Conservation (phyloP, 2,888 invertebrate species). For the Rhagophthalmus giganteus region DNA sequence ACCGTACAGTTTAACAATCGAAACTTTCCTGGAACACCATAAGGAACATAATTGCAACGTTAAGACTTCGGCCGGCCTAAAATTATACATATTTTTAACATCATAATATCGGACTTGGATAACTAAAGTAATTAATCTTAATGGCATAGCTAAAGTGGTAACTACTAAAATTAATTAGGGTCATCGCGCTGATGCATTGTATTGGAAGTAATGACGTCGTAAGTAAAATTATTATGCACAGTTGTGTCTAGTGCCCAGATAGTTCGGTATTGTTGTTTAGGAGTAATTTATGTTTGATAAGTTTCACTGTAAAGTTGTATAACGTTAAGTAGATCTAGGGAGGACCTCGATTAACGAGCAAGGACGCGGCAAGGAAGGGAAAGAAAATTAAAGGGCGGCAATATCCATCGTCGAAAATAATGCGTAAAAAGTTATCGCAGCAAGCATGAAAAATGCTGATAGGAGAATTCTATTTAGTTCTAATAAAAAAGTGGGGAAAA, state of each 20-base stretch:
- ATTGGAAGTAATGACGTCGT: constrained; percentile 25
- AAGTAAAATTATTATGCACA: constrained; percentile 26
- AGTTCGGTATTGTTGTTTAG: constrained; percentile 11
- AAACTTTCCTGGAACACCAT: too few species aligned
- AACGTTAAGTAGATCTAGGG: constrained; percentile 7
- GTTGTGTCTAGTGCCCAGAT: constrained; percentile 17
- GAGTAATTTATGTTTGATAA: constrained; percentile 26
- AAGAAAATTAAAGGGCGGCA: constrained; percentile 9
- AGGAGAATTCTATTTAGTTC: not conserved
- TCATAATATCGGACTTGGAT: not conserved
- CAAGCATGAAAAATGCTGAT: not conserved
- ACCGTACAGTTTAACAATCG: too few species aligned
- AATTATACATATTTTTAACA: not conserved
- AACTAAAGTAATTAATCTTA: constrained; percentile 9
- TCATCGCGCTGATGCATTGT: constrained; percentile 18
- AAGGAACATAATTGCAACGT: too few species aligned
- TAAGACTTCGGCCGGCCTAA: not conserved
- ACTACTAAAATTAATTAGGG: constrained; percentile 13
- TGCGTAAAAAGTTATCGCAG: constrained; percentile 3
- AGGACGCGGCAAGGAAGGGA: constrained; percentile 4
- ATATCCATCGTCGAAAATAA: constrained; percentile 5
- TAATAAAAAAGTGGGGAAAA: not conserved
- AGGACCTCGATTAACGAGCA: constrained; percentile 9
- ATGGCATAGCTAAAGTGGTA: constrained; percentile 5
- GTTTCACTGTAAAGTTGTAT: constrained; percentile 17